Evolutionary conservation across 2,888 invertebrate genomes (phyloP).

Genomic region (Agonopterix alstromeriana): DNA sequence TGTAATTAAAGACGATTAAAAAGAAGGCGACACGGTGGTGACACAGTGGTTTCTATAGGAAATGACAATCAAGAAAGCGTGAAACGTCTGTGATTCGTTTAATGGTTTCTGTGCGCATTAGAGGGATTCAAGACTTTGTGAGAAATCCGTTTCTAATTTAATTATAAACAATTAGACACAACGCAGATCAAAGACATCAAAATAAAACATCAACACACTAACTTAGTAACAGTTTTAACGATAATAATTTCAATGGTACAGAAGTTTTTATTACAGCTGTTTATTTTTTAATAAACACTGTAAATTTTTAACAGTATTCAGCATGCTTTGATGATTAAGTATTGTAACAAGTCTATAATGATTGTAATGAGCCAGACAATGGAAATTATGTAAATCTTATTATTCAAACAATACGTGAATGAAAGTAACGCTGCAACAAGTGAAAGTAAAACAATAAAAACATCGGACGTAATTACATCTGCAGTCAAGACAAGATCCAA

Average conservation of each 20-base stretch:
- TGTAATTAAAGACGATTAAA: not conserved
- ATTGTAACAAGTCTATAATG: no score
- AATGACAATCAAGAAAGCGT: slow-evolving; percentile 23
- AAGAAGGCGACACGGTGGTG: slow-evolving; percentile 7
- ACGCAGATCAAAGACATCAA: slow-evolving; percentile 6
- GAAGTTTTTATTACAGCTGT: no score
- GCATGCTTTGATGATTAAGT: no score
- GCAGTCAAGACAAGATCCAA: not conserved
- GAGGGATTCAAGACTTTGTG: slow-evolving; percentile 8
- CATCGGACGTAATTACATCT: not conserved
- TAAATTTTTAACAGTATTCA: no score
- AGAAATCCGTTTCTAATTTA: slow-evolving; percentile 12
- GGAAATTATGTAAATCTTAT: no score
- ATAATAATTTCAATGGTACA: no score
- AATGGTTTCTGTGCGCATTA: slow-evolving; percentile 13
- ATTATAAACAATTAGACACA: slow-evolving; percentile 12
- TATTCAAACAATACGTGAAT: not conserved
- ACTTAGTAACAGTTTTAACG: no score
- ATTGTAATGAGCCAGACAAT: no score
- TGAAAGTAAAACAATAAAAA: not conserved
- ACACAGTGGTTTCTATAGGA: slow-evolving; percentile 17
- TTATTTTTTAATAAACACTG: no score
- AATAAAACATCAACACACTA: not conserved
- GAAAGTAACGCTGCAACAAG: not conserved
- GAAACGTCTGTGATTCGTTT: slow-evolving; percentile 8